Conservation (phyloP, 2,888 invertebrate genomes). For the Drosophila ezoana region DNA sequence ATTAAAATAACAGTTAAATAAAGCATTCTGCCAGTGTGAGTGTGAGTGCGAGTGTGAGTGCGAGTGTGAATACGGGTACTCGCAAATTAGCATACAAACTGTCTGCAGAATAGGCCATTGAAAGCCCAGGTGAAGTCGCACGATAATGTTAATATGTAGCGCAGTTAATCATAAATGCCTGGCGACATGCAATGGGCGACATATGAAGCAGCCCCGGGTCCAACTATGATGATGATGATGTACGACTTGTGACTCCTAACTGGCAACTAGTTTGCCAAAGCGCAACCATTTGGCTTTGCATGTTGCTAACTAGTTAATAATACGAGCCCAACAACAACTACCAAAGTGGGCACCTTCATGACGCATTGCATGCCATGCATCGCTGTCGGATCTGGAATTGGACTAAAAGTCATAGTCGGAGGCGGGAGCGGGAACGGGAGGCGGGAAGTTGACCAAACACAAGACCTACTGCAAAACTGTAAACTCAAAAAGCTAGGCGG, state of each 20-base stretch:
- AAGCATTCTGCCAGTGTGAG: constrained; percentile 51
- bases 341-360: constrained; percentile 63
- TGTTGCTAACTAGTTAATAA: constrained; percentile 80
- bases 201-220: constrained; percentile 19
- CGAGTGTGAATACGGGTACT: constrained; percentile 44
- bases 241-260: constrained; percentile 19
- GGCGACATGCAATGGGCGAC: constrained; percentile 69
- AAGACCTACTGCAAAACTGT: constrained; percentile 24
- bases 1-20: constrained; percentile 80
- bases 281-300: constrained; percentile 63
- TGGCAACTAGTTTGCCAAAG: constrained; percentile 45
- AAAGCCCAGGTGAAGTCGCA: constrained; percentile 76
- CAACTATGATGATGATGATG: constrained; percentile 18
- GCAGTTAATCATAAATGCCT: constrained; percentile 81
- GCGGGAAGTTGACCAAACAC: constrained; percentile 46
- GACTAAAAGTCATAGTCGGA: not conserved
- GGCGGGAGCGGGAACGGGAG: not conserved
- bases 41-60: constrained; percentile 13
- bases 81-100: constrained; percentile 79
- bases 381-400: constrained; percentile 16
- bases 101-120: constrained; percentile 69
- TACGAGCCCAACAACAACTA: constrained; percentile 35
- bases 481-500: constrained; percentile 32
- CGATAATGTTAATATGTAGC: constrained; percentile 75
- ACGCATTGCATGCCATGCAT: constrained; percentile 68